phyloP scores from a whole-genome alignment of 2,888 invertebrate species.

The Meiosimyza platycephala region DNA sequence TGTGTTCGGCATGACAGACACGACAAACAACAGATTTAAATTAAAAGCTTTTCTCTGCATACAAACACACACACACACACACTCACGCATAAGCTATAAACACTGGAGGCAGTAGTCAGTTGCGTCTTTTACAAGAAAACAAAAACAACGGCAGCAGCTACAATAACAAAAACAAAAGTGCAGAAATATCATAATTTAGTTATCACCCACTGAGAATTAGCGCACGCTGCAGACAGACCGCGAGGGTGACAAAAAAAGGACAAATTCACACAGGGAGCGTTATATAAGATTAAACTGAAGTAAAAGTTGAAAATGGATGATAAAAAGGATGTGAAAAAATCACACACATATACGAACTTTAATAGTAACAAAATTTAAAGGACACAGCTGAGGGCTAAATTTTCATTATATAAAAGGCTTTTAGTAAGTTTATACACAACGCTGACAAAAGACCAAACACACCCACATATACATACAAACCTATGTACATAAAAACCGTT shows the following conservation, averaged over 20 bases:
- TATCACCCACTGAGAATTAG: constrained; percentile 30
- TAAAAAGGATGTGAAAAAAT: background rate
- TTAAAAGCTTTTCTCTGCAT: constrained; percentile 38
- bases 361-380: background rate
- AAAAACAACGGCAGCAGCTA: background rate
- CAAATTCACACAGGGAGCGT: too few species aligned
- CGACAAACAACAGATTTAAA: constrained; percentile 41
- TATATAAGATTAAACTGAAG: too few species aligned
- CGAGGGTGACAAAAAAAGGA: background rate
- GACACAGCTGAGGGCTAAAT: constrained; percentile 15
- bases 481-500: background rate
- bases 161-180: constrained; percentile 12
- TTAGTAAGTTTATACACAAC: too few species aligned
- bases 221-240: background rate
- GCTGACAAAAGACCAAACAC: background rate
- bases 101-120: too few species aligned
- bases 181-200: constrained; percentile 37
- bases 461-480: constrained; percentile 1
- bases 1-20: constrained; percentile 31
- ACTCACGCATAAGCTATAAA: background rate
- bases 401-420: constrained; percentile 30
- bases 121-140: too few species aligned
- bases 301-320: too few species aligned
- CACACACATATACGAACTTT: background rate
- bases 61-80: background rate